Percentiles rank a stretch among this genome's conserved stretches.
Evolutionary conservation across 2,797 vertebrate genomes (phyloP).

Genomic region (Anguilla obscura): DNA sequence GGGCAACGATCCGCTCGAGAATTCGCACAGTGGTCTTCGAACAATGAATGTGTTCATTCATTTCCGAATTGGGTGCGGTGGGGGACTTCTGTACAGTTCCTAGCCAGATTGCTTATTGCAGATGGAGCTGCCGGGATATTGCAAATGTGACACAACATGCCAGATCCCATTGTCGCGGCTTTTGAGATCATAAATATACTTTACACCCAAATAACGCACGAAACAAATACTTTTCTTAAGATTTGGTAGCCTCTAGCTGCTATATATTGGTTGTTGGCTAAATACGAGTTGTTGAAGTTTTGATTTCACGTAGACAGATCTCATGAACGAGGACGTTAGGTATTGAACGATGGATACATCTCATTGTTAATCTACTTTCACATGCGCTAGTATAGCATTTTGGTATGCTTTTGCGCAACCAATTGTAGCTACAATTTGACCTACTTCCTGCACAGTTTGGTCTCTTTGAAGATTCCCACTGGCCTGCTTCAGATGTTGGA

Average conservation of each 20-base stretch:
- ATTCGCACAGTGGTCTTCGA: conserved; percentile 42
- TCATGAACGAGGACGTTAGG: background rate
- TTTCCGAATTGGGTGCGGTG: conserved; percentile 64
- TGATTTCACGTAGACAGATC: background rate
- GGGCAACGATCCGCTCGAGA: background rate
- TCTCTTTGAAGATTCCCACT: too few species aligned
- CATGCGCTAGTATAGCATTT: background rate
- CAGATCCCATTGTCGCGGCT: background rate
- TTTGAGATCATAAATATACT: background rate
- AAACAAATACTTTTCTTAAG: background rate
- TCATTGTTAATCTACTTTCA: background rate
- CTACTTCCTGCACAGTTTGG: background rate
- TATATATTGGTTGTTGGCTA: background rate
- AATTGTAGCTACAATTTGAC: background rate
- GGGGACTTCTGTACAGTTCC: conserved; percentile 14
- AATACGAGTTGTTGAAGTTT: background rate
- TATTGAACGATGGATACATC: background rate
- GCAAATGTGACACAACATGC: background rate
- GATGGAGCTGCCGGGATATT: background rate
- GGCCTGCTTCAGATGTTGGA: too few species aligned
- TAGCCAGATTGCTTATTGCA: conserved; percentile 1
- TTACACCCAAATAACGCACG: background rate
- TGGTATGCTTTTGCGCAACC: background rate
- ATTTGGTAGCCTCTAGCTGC: background rate
- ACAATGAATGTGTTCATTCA: conserved; percentile 57